phyloP scores from a whole-genome alignment of 2,113 vertebrate species.

The Halcyon senegalensis region DNA sequence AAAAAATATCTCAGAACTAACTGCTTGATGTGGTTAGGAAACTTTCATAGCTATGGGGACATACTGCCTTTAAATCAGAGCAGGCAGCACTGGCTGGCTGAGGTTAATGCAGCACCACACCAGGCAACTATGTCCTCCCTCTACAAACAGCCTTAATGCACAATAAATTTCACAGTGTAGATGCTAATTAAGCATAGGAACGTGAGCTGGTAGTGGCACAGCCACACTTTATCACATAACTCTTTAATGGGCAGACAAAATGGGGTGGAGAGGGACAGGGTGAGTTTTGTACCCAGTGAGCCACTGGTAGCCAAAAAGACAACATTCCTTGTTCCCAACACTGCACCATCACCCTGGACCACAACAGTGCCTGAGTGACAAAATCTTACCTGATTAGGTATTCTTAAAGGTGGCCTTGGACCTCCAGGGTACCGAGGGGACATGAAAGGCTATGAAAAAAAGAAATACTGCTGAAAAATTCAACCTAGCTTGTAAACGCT shows the following conservation, averaged over 20 bases:
- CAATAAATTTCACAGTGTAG: not conserved
- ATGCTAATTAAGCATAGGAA: not conserved
- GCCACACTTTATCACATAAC: not conserved
- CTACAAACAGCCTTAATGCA: not conserved
- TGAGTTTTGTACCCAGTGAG: not conserved
- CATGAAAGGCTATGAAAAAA: conserved; percentile 90
- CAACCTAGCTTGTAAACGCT: not conserved
- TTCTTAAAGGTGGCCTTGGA: conserved; percentile 93
- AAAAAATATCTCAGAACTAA: not conserved
- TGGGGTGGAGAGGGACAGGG: not conserved
- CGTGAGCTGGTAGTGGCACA: not conserved
- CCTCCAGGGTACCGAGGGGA: conserved; percentile 98
- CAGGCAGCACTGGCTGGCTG: not conserved
- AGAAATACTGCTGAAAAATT: not conserved
- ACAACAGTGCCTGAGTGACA: not conserved
- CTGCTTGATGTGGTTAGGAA: not conserved
- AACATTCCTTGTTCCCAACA: not conserved
- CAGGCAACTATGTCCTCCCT: not conserved
- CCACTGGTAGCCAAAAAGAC: no score
- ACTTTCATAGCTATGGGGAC: not conserved
- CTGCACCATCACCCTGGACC: not conserved
- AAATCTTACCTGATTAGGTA: conserved; percentile 93
- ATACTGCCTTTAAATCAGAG: not conserved
- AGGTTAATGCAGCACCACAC: not conserved
- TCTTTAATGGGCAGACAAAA: not conserved